Base-by-base conservation (phyloP, 1,140 invertebrate genomes). In the Pseudomyrmex dendroicus region DNA sequence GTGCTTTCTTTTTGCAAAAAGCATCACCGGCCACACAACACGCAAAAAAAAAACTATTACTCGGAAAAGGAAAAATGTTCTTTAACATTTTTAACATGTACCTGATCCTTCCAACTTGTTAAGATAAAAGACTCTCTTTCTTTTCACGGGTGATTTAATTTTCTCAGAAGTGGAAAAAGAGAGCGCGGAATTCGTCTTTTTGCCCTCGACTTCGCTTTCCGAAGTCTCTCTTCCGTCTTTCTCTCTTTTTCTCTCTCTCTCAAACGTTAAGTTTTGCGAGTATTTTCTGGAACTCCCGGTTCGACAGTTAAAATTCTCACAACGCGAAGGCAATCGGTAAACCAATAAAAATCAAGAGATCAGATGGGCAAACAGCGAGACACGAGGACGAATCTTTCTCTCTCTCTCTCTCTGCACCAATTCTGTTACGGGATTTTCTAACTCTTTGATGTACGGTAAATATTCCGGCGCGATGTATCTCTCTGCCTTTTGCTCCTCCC, bases 331-430 rank as follows among this genome's bases (percentile, higher is more conserved):
- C 84, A 64, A 89, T 68, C 73, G 68, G 57, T 73, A 59, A 84
- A 74, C 67, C 83, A 89, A 90, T 85, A 89, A 84, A 90, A 89
- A 90, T 89, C 89, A 90, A 80, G 84, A 52, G 84, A 88, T 85
- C 85, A 66, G 62, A 56, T 72, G 46, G 22, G 83, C 82, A 83
- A 89, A 89, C 78, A 88, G 70, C 61, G 80, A 80, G 59, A 72
- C 77, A 48, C 35, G 35, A 35, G 35, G 61, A 20, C 61, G 50
- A 68, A 78, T 84, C 78, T 74, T 25, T 22, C 22, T 22, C 22
- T 25, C 25, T 25, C 2, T 25, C 25, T 25, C 2, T 73, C 35
- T 35, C 4, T 35, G 35, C 5, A 50, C 83, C 84, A 86, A 89
- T 88, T 84, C 85, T 82, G 84, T 86, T 89, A 89, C 48, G 54